Evolutionary conservation across 2,113 vertebrate genomes (phyloP), one percentile per base, ranked within the genome.

Genomic region (Pituophis catenifer): DNA sequence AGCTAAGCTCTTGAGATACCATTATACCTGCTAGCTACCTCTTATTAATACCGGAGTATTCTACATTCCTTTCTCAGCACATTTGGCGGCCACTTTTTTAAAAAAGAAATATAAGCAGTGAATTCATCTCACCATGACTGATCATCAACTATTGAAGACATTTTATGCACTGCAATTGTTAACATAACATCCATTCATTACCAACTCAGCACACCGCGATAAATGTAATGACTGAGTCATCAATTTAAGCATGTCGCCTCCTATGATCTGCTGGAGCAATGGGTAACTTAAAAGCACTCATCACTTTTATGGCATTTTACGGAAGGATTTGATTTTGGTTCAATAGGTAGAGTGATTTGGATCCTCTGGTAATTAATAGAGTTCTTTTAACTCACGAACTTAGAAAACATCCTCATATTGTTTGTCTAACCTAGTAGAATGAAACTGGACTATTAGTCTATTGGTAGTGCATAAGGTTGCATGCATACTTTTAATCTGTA

Each of bases 171-270:
- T 53, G 95, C 89, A 92, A 93, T 90, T 95, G 93, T 94, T 93
- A 95, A 94, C 94, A 93, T 90, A 86, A 93, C 54, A 86, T 91
- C 81, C 94, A 94, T 94, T 95, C 94, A 94, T 93, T 91, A 91
- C 58, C 89, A 91, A 53, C 15, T 33, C 50, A 55, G 85, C 48
- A 86, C 58, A 52, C 92, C 81, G 33, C 44, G 29, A 62, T 52
- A 59, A 85, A 52, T 38, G 44, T 58, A 86, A 58, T 86, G 85
- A 50, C 26, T 50, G 81, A 86, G 8, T 91, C 91, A 50, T 86
- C 48, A 53, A 65, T 87, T 70, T 54, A 55, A 88, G 33, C 17
- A 19, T 57, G 8, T 91, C 58, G n/a, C 10, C 19, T 8, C 19
- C 57, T 59, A 85, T 2, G 8, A 50, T 88, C 44, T 89, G 54